Evolutionary conservation across 2,888 invertebrate genomes (phyloP), one percentile per base, ranked within the genome.

Genomic region (Eupithecia insigniata): DNA sequence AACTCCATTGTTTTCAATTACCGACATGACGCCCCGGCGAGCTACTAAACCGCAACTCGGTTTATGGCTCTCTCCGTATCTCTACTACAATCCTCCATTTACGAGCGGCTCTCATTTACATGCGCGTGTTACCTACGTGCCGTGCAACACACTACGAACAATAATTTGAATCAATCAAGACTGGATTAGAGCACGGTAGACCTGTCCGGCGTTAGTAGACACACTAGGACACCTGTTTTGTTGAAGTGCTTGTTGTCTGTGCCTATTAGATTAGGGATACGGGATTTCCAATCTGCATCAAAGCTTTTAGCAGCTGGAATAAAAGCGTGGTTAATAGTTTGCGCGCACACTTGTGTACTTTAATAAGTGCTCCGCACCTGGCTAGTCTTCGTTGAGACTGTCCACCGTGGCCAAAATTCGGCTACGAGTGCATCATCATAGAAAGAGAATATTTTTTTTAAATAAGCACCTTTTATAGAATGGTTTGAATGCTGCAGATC

Each of bases 381-480:
- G n/a, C n/a, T n/a, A n/a, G n/a, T n/a, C n/a, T n/a, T n/a, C n/a
- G n/a, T n/a, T n/a, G n/a, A n/a, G n/a, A n/a, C n/a, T n/a, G n/a
- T n/a, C n/a, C n/a, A n/a, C n/a, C n/a, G n/a, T n/a, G n/a, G n/a
- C n/a, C n/a, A n/a, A n/a, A n/a, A n/a, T n/a, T n/a, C n/a, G n/a
- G n/a, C n/a, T n/a, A n/a, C n/a, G n/a, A n/a, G n/a, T n/a, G n/a
- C n/a, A n/a, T n/a, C n/a, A n/a, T n/a, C n/a, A n/a, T n/a, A n/a
- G n/a, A n/a, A n/a, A n/a, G n/a, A n/a, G n/a, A n/a, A n/a, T n/a
- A n/a, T n/a, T n/a, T n/a, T n/a, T n/a, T n/a, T 30, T 16, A 39
- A 16, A 85, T 87, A 92, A 93, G 95, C 89, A 98, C 98, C 97
- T 97, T 95, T 98, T 98, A 92, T 98, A 98, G 92, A 98, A 97